These are phyloP conservation scores for Mus spretus DNA, from an alignment of 2,797 vertebrate species.

Conservation along the genomic window DNA sequence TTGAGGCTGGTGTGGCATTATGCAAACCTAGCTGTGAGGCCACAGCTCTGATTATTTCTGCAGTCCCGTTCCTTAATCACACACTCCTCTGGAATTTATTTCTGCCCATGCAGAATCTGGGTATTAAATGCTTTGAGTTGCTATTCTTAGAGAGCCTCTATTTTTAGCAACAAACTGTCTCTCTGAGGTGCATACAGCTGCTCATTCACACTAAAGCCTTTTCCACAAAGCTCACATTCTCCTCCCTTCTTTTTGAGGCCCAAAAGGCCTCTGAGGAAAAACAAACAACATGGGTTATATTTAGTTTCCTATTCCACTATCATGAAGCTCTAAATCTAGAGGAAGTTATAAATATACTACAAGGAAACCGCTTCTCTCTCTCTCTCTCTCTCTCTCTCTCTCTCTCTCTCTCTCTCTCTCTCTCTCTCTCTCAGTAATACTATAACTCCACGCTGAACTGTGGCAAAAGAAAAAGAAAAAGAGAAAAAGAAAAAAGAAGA, in stretches of 20 bases:
- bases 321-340: slow-evolving; percentile 64
- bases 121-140: slow-evolving; percentile 71
- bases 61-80: slow-evolving; percentile 43
- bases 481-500: neutral
- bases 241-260: slow-evolving; percentile 83
- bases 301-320: slow-evolving; percentile 76
- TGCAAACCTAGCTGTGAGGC: slow-evolving; percentile 63
- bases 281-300: slow-evolving; percentile 82
- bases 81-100: slow-evolving; percentile 76
- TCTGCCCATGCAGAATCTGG: slow-evolving; percentile 82
- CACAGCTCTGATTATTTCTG: neutral
- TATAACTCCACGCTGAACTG: neutral
- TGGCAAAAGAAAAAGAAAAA: neutral
- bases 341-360: slow-evolving; percentile 74
- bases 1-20: slow-evolving; percentile 73
- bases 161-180: slow-evolving; percentile 91
- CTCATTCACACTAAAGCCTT: slow-evolving; percentile 88
- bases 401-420: too few relatives aligned
- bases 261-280: slow-evolving; percentile 83
- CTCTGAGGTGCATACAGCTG: slow-evolving; percentile 86
- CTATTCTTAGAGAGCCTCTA: slow-evolving; percentile 87
- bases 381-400: neutral
- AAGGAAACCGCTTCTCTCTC: slow-evolving; percentile 66
- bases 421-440: slow-evolving; percentile 35
- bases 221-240: slow-evolving; percentile 79